These are phyloP conservation scores for Nicator chloris DNA, from an alignment of 2,113 vertebrate genomes.

Conservation along the genomic window DNA sequence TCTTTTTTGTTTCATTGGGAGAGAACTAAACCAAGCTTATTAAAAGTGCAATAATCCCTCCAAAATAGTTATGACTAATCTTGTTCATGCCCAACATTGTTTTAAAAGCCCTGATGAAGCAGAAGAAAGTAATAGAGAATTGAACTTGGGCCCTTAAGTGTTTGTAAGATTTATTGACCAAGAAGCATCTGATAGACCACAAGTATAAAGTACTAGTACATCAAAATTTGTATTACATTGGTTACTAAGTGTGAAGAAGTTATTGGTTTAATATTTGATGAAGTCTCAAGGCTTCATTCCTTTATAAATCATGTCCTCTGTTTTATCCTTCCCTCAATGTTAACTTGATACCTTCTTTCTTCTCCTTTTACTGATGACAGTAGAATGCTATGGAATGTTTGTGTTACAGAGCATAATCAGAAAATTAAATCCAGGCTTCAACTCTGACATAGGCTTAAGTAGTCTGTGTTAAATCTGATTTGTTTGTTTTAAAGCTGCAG, in stretches of 20 bases:
- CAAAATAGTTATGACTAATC: background rate
- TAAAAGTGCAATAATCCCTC: background rate
- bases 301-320: background rate
- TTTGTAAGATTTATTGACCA: background rate
- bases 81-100: background rate
- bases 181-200: background rate
- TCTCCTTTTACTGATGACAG: background rate
- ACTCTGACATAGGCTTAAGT: background rate
- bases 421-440: background rate
- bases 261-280: background rate
- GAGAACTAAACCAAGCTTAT: background rate
- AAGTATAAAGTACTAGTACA: background rate
- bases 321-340: background rate
- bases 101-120: background rate
- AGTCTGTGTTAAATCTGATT: background rate
- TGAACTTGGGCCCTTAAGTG: background rate
- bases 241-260: background rate
- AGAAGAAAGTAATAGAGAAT: background rate
- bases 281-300: background rate
- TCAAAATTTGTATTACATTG: background rate
- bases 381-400: background rate
- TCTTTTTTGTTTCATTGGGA: background rate
- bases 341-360: background rate
- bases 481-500: background rate
- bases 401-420: background rate